Base-by-base conservation (phyloP, 2,888 invertebrate genomes). In the Drepanosiphum platanoidis region DNA sequence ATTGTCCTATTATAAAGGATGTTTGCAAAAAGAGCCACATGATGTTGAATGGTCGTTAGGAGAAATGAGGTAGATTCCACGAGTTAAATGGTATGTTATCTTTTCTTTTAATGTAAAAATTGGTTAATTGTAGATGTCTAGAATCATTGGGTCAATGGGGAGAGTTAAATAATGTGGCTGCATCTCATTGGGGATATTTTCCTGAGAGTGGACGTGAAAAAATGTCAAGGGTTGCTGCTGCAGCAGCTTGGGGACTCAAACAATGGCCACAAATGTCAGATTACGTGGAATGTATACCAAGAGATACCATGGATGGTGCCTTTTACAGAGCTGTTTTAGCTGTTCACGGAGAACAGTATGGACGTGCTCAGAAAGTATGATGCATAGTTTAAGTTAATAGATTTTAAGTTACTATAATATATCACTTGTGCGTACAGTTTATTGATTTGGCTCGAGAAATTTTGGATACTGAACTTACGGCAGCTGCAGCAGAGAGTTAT, bases 81-180 rank as follows among this genome's bases (percentile, higher is more conserved):
- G 18, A 46, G 34, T 27, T 34, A 68, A 15, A 32, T 64, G 34
- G 3, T 30, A 1, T 71, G 13, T 27, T n/a, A 79, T 66, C 11
- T 46, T 1, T 70, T 71, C 13, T 70, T 71, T 30, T 1, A 32
- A 68, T 30, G 3, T 3, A 46, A 39, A 39, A n/a, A 42, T 75
- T 64, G 2, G 66, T 74, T 66, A 34, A 66, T 36, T 1, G 92
- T 89, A 84, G 84, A 89, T 93, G 93, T 89, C 92, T 98, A 87
- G 99, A 99, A 91, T 97, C 99, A 0, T 91, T 99, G 0, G 99
- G 98, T 0, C 97, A 99, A 90, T 99, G 99, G 99, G 94, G 93
- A 5, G 94, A 95, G 86, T 90, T 98, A 66, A 95, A 97, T 88
- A 92, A 93, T 52, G 93, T 95, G 0, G 96, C 96, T 0, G 94